Base-by-base conservation (phyloP, 1,140 invertebrate genomes). In the Heliconius hermathena region DNA sequence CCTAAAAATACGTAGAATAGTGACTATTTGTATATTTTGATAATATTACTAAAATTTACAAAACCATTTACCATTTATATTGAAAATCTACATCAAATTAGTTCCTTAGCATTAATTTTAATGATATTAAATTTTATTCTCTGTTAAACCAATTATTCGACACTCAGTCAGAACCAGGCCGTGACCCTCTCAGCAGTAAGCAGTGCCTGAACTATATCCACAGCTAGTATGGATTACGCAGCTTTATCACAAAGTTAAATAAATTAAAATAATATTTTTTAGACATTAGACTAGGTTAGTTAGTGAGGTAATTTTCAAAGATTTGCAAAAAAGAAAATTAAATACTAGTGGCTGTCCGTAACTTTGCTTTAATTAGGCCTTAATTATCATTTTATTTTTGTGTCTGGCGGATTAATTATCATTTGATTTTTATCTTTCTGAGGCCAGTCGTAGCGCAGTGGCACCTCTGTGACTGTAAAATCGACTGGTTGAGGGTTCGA, bases 101-200 rank as follows among this genome's bases (percentile, higher is more conserved):
- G 22, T 26, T 26, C 22, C 22, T 66, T 66, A 22, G 22, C 11
- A 26, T 66, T 26, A 66, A 66, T 66, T 66, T 66, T 26, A 66
- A 66, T 66, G 8, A 66, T 26, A 66, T 66, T 66, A 66, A 66
- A 66, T 66, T 66, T 66, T 66, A 9, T 66, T 66, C 57, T 66
- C 22, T 66, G 57, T 26, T 66, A 29, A 66, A 66, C 57, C 57
- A 66, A 66, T 66, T 66, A 66, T 66, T 66, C 57, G 11, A 66
- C 57, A 66, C 57, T 66, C 22, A 66, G 57, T 26, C 57, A 66
- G 22, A 66, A 66, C 22, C 57, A 66, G 57, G 57, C 57, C 57
- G 13, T 26, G 57, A 66, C 57, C 57, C 57, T 66, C 57, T 66
- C 22, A 26, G 57, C 22, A 26, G 22, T 66, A 18, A 66, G 57